Conservation (phyloP, 1,140 invertebrate species). For the Euura lappo region DNA sequence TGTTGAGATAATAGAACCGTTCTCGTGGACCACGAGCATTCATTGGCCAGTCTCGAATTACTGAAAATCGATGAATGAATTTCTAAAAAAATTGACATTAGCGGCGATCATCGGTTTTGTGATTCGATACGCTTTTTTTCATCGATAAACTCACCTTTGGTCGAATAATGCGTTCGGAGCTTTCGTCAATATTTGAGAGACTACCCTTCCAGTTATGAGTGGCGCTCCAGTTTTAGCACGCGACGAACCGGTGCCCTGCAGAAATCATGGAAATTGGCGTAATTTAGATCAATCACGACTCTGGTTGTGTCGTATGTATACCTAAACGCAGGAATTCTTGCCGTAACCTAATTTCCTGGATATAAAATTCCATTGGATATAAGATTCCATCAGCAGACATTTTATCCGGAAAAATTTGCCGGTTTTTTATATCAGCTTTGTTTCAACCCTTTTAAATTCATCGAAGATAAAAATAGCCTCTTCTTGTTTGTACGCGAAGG, state of each 20-base stretch:
- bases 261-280: conserved; percentile 41
- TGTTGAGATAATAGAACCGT: conserved; percentile 60
- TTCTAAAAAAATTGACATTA: conserved; percentile 11
- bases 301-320: neutral
- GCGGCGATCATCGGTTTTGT: no score
- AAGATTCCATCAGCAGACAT: no score
- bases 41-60: conserved; percentile 51
- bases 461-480: no score
- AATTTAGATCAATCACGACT: conserved; percentile 40
- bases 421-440: no score
- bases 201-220: conserved; percentile 16
- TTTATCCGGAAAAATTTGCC: no score
- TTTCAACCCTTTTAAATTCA: no score
- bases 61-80: conserved; percentile 48
- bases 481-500: no score
- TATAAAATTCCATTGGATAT: no score
- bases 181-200: no score
- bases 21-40: conserved; percentile 53
- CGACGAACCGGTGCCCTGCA: conserved; percentile 14
- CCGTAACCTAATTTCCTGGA: neutral
- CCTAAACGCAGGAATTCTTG: neutral
- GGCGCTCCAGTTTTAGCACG: conserved; percentile 32
- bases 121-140: no score
- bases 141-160: no score
- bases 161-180: no score